Evolutionary conservation across 2,113 vertebrate species (phyloP), one percentile per base, ranked within the genome.

Genomic region (Anseranas semipalmata): DNA sequence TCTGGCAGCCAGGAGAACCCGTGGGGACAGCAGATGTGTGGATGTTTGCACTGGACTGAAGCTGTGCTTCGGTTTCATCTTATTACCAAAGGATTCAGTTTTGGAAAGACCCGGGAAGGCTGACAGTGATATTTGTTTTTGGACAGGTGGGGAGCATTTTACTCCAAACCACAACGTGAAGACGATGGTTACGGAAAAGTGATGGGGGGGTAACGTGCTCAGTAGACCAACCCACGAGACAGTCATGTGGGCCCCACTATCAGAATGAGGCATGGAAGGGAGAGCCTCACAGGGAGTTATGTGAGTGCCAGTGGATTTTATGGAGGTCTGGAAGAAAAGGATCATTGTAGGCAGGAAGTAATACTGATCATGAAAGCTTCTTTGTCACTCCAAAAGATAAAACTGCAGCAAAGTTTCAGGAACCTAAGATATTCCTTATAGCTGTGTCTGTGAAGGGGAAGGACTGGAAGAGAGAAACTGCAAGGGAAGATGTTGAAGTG

Each of bases 21-120:
- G 74, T 88, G 50, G 85, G 72, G 72, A 66, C 8, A 86, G 50
- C 95, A 95, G 94, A 93, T 93, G 55, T 88, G 75, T 62, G 71
- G 35, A 58, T 58, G 63, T 50, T 94, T 92, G 79, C 79, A 86
- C 63, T 62, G 71, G 60, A 88, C 90, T 66, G 67, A 90, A 92
- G n/a, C 78, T 66, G 27, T 45, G 74, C 82, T 89, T 68, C 35
- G 45, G 55, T 89, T 90, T 90, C 59, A 71, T 55, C 52, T 30
- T 73, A 77, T 58, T 33, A 55, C 25, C 45, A 21, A 63, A 84
- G 52, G 25, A 55, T 89, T 92, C 48, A 0, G 1, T 87, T 95
- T 89, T 84, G 92, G 70, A 89, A 21, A 52, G 35, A 60, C 20
- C 19, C 48, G 68, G 30, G 30, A 89, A 74, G 37, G 81, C 41